phyloP scores from a whole-genome alignment of 2,113 vertebrate species.

The Jacana jacana region DNA sequence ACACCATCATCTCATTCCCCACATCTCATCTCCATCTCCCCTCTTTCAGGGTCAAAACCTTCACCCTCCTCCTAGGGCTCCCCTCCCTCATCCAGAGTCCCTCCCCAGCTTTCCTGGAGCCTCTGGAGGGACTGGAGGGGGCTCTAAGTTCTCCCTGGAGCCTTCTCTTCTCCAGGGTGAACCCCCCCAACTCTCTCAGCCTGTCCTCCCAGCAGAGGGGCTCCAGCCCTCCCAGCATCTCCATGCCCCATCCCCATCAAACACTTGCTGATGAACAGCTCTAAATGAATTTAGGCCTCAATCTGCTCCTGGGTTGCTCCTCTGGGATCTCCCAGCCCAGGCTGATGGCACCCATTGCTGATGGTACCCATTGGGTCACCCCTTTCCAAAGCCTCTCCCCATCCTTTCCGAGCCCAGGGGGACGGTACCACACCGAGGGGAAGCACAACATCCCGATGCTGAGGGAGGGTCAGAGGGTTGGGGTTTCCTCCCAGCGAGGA shows the following conservation, averaged over 20 bases:
- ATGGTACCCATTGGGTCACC: neutral
- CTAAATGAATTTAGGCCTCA: neutral
- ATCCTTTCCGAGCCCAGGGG: neutral
- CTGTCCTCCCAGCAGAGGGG: neutral
- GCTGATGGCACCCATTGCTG: neutral
- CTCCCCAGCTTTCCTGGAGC: neutral
- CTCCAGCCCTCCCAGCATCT: neutral
- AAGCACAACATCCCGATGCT: rapidly evolving
- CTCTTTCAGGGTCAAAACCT: too few relatives aligned
- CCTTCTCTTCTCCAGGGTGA: neutral
- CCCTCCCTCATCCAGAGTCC: too few relatives aligned
- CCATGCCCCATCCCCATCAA: neutral
- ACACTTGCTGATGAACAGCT: neutral
- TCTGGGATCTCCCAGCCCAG: neutral
- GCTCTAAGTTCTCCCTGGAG: neutral
- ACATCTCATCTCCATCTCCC: too few relatives aligned
- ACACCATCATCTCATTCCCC: too few relatives aligned
- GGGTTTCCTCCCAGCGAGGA: neutral
- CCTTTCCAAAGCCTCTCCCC: neutral
- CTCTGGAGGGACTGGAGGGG: neutral
- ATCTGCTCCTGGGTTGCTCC: neutral
- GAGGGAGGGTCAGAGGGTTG: neutral
- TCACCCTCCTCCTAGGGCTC: too few relatives aligned
- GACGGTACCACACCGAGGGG: rapidly evolving
- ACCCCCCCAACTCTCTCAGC: neutral